Evolutionary conservation across 2,113 vertebrate genomes (phyloP).

Genomic region (Caretta caretta): DNA sequence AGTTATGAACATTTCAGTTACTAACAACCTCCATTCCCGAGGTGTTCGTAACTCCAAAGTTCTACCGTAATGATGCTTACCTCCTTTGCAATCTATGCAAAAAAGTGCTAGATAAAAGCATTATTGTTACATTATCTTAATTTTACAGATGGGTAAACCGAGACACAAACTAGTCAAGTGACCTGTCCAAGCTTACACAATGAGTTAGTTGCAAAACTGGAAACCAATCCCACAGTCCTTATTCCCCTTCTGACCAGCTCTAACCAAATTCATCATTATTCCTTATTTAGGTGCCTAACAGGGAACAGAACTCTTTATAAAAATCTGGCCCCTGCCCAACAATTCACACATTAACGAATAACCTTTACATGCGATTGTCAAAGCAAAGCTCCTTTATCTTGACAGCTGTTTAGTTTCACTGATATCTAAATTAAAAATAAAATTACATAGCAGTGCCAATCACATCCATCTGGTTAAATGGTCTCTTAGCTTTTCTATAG

Average conservation of each 20-base stretch:
- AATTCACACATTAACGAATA: background rate
- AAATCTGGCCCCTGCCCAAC: background rate
- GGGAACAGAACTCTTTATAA: background rate
- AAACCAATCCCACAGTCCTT: background rate
- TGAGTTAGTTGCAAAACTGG: background rate
- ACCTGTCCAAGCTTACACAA: background rate
- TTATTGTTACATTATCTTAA: background rate
- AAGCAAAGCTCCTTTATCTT: background rate
- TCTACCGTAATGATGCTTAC: rapidly evolving
- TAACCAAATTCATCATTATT: background rate
- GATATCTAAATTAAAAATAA: background rate
- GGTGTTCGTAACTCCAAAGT: no score
- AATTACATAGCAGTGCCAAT: background rate
- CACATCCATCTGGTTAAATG: background rate
- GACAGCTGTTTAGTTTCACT: background rate
- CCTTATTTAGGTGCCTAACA: rapidly evolving
- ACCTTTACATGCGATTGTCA: background rate
- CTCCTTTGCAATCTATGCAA: background rate
- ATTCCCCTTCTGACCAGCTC: rapidly evolving
- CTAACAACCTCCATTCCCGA: no score
- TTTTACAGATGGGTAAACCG: background rate
- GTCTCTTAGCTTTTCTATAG: background rate
- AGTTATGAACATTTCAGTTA: no score
- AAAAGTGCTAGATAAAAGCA: background rate
- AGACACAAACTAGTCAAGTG: background rate